Conservation (phyloP, 2,888 invertebrate species). For the Trissonchulus latispiculum region DNA sequence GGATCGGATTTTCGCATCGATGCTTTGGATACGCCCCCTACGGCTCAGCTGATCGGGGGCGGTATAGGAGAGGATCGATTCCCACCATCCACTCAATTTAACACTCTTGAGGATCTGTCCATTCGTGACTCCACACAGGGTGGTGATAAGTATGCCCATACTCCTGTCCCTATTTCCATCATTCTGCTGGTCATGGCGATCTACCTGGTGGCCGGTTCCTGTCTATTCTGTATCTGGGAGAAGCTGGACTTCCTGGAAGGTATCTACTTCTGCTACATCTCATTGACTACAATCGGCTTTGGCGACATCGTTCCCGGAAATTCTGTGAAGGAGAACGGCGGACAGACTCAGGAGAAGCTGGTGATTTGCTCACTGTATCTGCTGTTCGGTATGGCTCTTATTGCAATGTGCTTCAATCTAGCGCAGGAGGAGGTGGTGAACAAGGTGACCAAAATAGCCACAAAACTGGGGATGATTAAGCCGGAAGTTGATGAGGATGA, state of each 20-base stretch:
- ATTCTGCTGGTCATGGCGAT: constrained; percentile 80
- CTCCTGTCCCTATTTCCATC: constrained; percentile 75
- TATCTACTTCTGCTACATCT: constrained; percentile 44
- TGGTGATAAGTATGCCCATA: constrained; percentile 39
- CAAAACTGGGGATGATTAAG: constrained; percentile 23
- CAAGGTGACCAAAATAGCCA: constrained; percentile 22
- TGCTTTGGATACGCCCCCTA: neutral
- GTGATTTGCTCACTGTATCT: constrained; percentile 82
- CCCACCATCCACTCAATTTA: neutral
- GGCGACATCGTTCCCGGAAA: constrained; percentile 44
- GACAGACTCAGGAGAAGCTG: constrained; percentile 55
- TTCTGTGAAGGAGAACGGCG: constrained; percentile 36
- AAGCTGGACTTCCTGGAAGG: constrained; percentile 78
- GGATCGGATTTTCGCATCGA: neutral
- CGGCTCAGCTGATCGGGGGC: neutral
- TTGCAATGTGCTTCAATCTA: constrained; percentile 92
- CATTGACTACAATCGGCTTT: constrained; percentile 47
- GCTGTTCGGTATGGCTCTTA: constrained; percentile 79
- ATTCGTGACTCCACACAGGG: neutral
- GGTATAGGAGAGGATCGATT: neutral
- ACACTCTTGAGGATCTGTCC: neutral
- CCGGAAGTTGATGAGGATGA: neutral
- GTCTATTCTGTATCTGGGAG: constrained; percentile 83
- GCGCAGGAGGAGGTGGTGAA: constrained; percentile 55
- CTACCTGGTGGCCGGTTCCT: constrained; percentile 75